Evolutionary conservation across 2,888 invertebrate species (phyloP).

Genomic region (Parasteatoda lunata): DNA sequence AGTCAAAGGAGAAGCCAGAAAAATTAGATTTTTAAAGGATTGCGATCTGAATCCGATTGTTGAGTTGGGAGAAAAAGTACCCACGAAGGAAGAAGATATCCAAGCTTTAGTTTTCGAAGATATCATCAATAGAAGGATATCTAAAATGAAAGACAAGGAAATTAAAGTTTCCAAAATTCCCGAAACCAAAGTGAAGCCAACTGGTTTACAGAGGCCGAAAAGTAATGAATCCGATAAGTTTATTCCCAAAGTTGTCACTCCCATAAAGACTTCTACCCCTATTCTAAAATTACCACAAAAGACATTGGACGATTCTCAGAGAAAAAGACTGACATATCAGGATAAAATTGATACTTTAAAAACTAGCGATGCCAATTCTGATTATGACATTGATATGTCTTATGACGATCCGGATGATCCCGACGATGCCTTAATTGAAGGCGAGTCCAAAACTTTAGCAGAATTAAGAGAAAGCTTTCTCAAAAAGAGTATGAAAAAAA

Average conservation of each 20-base stretch:
- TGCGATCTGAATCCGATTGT: conserved; percentile 55
- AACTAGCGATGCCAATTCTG: background rate
- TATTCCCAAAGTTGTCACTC: conserved; percentile 14
- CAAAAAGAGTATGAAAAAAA: conserved; percentile 34
- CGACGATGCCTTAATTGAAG: conserved; percentile 37
- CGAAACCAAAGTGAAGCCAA: conserved; percentile 2
- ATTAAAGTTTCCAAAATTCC: conserved; percentile 1
- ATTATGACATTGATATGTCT: background rate
- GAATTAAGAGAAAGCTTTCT: conserved; percentile 44
- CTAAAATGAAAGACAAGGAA: conserved; percentile 7
- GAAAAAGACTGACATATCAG: conserved; percentile 43
- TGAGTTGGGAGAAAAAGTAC: conserved; percentile 39
- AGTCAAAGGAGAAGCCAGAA: conserved; percentile 49
- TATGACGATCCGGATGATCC: conserved; percentile 13
- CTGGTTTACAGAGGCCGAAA: conserved; percentile 2
- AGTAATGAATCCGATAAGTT: conserved; percentile 6
- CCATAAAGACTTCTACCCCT: background rate
- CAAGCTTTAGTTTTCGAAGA: conserved; percentile 41
- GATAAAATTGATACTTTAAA: conserved; percentile 38
- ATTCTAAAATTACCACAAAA: background rate
- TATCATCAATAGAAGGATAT: conserved; percentile 19
- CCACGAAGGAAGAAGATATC: conserved; percentile 33
- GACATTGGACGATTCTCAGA: background rate
- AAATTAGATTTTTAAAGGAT: conserved; percentile 50
- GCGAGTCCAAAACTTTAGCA: conserved; percentile 49